Evolutionary conservation across 2,113 vertebrate species (phyloP).

Genomic region (Clinocottus analis): DNA sequence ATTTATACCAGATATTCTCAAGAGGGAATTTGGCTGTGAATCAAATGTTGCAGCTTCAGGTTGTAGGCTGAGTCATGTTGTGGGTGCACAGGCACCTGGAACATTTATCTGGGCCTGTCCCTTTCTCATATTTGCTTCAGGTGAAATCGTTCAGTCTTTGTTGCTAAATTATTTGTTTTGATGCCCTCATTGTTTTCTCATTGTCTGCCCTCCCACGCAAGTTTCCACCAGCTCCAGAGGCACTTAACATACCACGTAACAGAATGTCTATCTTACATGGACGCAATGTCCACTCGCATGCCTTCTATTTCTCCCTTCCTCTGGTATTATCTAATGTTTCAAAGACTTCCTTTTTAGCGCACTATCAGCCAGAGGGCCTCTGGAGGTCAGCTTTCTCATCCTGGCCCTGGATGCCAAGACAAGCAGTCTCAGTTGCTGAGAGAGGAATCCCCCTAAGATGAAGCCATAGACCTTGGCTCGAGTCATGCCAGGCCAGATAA

Average conservation of each 20-base stretch:
- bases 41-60: slow-evolving; percentile 6
- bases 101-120: not conserved
- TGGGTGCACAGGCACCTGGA: slow-evolving; percentile 17
- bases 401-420: slow-evolving; percentile 75
- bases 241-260: slow-evolving; percentile 67
- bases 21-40: not conserved
- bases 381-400: slow-evolving; percentile 79
- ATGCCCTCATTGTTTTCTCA: slow-evolving; percentile 15
- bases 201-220: slow-evolving; percentile 28
- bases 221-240: slow-evolving; percentile 31
- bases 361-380: slow-evolving; percentile 79
- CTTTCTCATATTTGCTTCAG: slow-evolving; percentile 18
- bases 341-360: slow-evolving; percentile 84
- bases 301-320: slow-evolving; percentile 65
- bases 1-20: slow-evolving; percentile 13
- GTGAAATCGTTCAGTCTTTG: slow-evolving; percentile 10
- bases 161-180: slow-evolving; percentile 38
- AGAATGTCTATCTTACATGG: slow-evolving; percentile 54
- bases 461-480: slow-evolving; percentile 56
- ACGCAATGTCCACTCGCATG: slow-evolving; percentile 64
- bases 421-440: slow-evolving; percentile 71
- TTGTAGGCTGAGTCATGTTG: not conserved
- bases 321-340: slow-evolving; percentile 81
- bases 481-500: slow-evolving; percentile 65
- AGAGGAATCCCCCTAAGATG: slow-evolving; percentile 67